Conservation (phyloP, 2,797 vertebrate genomes). For the Myotis pilosus region DNA sequence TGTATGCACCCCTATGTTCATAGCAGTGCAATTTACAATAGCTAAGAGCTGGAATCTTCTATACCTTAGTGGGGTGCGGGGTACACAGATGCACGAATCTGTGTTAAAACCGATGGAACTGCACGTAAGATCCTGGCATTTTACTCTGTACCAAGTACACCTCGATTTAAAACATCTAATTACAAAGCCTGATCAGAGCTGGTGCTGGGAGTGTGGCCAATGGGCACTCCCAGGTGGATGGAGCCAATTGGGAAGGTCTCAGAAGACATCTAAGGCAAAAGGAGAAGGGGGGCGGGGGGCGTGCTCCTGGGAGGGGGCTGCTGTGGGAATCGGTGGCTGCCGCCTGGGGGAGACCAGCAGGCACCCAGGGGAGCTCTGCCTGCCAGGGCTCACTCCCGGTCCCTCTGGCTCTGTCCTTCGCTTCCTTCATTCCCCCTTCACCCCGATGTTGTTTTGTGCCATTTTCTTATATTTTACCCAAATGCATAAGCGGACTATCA, state of each 20-base stretch:
- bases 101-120: background rate
- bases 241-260: background rate
- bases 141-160: background rate
- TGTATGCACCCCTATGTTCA: no score
- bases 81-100: background rate
- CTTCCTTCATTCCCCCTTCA: background rate
- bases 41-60: no score
- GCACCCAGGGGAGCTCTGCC: background rate
- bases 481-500: background rate
- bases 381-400: background rate
- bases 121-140: background rate
- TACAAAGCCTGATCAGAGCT: background rate
- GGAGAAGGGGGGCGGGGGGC: no score
- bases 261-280: background rate
- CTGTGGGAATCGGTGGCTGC: background rate
- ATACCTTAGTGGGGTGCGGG: rapidly evolving
- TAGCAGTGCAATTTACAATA: no score
- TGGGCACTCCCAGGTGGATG: rapidly evolving
- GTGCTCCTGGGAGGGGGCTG: background rate
- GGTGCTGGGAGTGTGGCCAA: no score
- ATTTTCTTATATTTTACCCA: background rate
- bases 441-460: background rate
- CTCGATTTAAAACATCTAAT: background rate
- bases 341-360: no score
- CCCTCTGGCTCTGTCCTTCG: background rate